A percentile compares a stretch with the other conserved stretches of the same genome.
These are phyloP conservation scores for Anguilla obscura DNA, from an alignment of 2,797 vertebrate genomes.

Conservation along the genomic window DNA sequence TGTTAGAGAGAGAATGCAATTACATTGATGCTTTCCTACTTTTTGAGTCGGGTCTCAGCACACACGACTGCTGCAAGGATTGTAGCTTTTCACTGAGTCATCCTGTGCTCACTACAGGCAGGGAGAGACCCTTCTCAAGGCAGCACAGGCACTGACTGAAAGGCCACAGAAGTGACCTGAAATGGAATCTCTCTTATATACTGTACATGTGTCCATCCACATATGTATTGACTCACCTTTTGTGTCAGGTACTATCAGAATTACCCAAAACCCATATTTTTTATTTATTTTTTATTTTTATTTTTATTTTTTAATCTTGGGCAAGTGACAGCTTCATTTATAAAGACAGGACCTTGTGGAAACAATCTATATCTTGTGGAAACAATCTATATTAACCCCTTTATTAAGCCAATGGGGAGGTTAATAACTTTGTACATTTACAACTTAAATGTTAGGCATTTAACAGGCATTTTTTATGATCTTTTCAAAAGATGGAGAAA, in stretches of 20 bases:
- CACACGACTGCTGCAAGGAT: slow-evolving; percentile 50
- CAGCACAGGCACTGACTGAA: slow-evolving; percentile 45
- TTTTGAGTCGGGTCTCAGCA: slow-evolving; percentile 45
- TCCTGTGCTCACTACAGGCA: slow-evolving; percentile 40
- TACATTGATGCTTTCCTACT: slow-evolving; percentile 44
- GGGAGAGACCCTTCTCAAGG: slow-evolving; percentile 43
- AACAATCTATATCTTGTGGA: neutral
- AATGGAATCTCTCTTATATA: neutral
- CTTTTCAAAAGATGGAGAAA: too few species aligned
- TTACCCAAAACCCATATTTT: neutral
- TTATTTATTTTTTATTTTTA: neutral
- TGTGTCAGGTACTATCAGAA: neutral
- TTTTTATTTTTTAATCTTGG: neutral
- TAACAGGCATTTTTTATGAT: neutral
- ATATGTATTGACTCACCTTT: neutral
- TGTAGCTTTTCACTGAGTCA: slow-evolving; percentile 65
- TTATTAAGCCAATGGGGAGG: neutral
- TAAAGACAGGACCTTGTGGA: neutral
- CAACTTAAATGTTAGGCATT: neutral
- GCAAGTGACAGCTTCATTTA: neutral
- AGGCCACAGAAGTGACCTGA: neutral
- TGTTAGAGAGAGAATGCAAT: slow-evolving; percentile 38
- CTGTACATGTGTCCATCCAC: neutral
- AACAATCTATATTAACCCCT: neutral
- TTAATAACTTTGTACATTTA: neutral